These are phyloP conservation scores for Novumbra hubbsi DNA, from an alignment of 2,797 vertebrate genomes.

Conservation along the genomic window DNA sequence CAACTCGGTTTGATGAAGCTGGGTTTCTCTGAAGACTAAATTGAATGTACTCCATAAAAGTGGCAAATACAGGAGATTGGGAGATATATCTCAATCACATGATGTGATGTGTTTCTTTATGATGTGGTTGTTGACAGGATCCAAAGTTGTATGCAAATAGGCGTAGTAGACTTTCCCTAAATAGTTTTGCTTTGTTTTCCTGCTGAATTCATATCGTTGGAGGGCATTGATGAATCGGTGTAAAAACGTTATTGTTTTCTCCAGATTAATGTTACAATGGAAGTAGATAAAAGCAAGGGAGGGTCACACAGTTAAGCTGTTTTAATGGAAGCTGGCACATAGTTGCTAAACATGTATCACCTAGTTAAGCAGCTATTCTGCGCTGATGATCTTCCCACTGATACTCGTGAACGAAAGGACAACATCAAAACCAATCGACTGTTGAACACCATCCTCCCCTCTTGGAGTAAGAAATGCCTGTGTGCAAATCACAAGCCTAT, in stretches of 20 bases:
- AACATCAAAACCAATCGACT: constrained; percentile 43
- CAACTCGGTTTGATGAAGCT: not conserved
- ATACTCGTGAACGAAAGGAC: constrained; percentile 22
- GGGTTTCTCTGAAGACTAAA: not conserved
- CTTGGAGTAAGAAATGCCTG: not conserved
- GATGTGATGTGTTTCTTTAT: not conserved
- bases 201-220: constrained; percentile 11
- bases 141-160: not conserved
- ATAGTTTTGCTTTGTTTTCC: not conserved
- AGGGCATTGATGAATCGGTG: constrained; percentile 4
- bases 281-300: constrained; percentile 23
- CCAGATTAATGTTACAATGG: constrained; percentile 33
- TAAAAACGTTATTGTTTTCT: constrained; percentile 24
- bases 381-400: constrained; percentile 50
- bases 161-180: not conserved
- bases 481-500: not conserved
- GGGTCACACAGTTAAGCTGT: constrained; percentile 22
- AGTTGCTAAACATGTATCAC: constrained; percentile 52
- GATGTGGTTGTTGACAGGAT: not conserved
- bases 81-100: too few species aligned
- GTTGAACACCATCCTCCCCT: constrained; percentile 2
- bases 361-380: constrained; percentile 48
- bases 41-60: not conserved
- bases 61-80: not conserved
- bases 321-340: constrained; percentile 25